Evolutionary conservation across 2,888 invertebrate genomes (phyloP), one percentile per base, ranked within the genome.

Genomic region (Melitaea athalia): DNA sequence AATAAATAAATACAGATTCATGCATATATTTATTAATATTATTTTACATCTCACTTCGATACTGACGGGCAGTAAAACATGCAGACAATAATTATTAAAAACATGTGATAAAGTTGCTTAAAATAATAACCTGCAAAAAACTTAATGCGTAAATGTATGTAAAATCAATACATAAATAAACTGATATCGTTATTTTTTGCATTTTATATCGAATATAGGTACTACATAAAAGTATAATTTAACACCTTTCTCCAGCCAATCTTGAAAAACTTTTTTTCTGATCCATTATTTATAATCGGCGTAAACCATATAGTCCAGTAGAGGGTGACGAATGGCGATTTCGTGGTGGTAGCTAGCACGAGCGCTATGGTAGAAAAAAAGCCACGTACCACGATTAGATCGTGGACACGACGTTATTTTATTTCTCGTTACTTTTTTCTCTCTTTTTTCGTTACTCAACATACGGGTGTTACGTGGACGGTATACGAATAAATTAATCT

Each of bases 271-370:
- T 8, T n/a, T 31, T 47, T 31, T 38, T 5, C 10, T 24, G 24
- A 33, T 38, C 47, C n/a, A n/a, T 17, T n/a, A 45, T 17, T 15
- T 61, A 43, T 50, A 31, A 50, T 47, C 53, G 8, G 38, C 53
- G 17, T 85, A 77, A 85, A 77, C 78, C 63, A 81, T 79, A 81
- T 84, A 83, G 83, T 79, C 84, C 81, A 83, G 75, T 79, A 80
- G 75, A 89, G 84, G 82, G 82, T 91, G 91, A 91, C 91, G 86
- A 88, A 89, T 87, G 83, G 82, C 85, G 85, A 88, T 88, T 88
- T 87, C 81, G 85, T 89, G 89, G 86, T 89, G 83, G 86, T 86
- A 87, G 91, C 92, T 86, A 87, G 91, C 92, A 92, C 92, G 92
- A 91, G 91, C 89, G 81, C 78, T 47, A 45, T 60, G 49, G 64